Evolutionary conservation across 1,140 invertebrate genomes (phyloP).

Genomic region (Luehdorfia chinensis): DNA sequence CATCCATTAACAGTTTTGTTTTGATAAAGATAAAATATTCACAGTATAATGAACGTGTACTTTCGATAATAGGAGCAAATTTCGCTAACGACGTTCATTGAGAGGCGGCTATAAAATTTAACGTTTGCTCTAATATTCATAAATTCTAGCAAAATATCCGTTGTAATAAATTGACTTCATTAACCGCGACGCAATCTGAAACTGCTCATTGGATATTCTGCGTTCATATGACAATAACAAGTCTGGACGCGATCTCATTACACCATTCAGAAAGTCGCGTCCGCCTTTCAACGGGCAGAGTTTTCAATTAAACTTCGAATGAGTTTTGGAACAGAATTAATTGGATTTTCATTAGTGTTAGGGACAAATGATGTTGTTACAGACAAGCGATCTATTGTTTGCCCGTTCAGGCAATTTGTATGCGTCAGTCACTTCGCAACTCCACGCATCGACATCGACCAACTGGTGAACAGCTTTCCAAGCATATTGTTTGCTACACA

Average conservation of each 20-base stretch:
- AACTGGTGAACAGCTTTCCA: slow-evolving; percentile 14
- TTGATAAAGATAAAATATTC: too few species aligned
- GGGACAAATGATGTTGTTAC: slow-evolving; percentile 73
- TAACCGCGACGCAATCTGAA: slow-evolving; percentile 47
- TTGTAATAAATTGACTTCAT: slow-evolving; percentile 50
- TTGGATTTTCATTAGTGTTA: slow-evolving; percentile 74
- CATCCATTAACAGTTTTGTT: too few species aligned
- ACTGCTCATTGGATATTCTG: slow-evolving; percentile 39
- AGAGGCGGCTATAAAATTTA: slow-evolving; percentile 8
- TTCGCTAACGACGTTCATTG: slow-evolving; percentile 2
- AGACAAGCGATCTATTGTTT: slow-evolving; percentile 63
- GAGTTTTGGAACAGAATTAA: slow-evolving; percentile 73
- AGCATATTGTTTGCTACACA: slow-evolving; percentile 7
- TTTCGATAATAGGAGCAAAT: slow-evolving; percentile 3
- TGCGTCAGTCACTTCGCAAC: slow-evolving; percentile 51
- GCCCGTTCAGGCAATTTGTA: slow-evolving; percentile 55
- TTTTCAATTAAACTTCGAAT: slow-evolving; percentile 75
- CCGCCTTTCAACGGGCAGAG: slow-evolving; percentile 52
- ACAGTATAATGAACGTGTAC: not conserved
- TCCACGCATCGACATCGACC: slow-evolving; percentile 45
- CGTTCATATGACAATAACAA: slow-evolving; percentile 63
- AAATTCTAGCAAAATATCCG: slow-evolving; percentile 29
- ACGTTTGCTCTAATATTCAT: slow-evolving; percentile 36
- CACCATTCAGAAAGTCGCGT: slow-evolving; percentile 59
- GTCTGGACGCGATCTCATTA: slow-evolving; percentile 65